Base-by-base conservation (phyloP, 2,797 vertebrate species). In the Rhinichthys osculus region DNA sequence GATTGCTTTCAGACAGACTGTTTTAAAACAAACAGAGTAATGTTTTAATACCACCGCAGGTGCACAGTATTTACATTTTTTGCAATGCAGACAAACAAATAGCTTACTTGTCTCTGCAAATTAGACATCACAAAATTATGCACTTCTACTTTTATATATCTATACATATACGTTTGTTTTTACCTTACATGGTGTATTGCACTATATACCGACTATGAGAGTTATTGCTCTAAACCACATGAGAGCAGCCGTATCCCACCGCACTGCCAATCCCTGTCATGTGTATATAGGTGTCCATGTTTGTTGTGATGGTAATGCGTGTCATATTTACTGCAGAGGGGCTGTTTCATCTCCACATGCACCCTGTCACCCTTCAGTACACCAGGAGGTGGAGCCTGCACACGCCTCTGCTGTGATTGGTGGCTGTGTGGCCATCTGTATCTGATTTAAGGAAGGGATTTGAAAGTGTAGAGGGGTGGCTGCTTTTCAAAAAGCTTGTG, bases 341-440 rank as follows among this genome's bases (percentile, higher is more conserved):
- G 42, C 17, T 16, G 57, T 85, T 85, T 85, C 84, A 81, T 74
- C 78, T 85, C 69, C 23, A 30, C 84, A 74, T 66, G 78, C 69
- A 73, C 84, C 64, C 78, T 73, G 9, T 66, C 69, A 85, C 69
- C 84, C 33, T 73, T 30, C 27, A 1, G 0, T 23, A 57, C 67
- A 62, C 21, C 0, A 1, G 6, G 67, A 80, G 84, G 77, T 44
- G 13, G 44, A 40, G 52, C 21, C 30, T 64, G 3, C n/a, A 27
- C 33, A 71, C 47, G 30, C 86, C 87, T 86, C 74, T 64, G 64
- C 42, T 73, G 44, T 72, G 74, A 80, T 87, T 86, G 89, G 87
- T 79, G 69, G 79, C 67, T 42, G 69, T 69, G 84, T 35, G 62
- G 52, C 47, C 76, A 87, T 87, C 88, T 87, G 86, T 67, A 38